phyloP scores from a whole-genome alignment of 2,113 vertebrate genomes.

The Gasterosteus nipponicus region DNA sequence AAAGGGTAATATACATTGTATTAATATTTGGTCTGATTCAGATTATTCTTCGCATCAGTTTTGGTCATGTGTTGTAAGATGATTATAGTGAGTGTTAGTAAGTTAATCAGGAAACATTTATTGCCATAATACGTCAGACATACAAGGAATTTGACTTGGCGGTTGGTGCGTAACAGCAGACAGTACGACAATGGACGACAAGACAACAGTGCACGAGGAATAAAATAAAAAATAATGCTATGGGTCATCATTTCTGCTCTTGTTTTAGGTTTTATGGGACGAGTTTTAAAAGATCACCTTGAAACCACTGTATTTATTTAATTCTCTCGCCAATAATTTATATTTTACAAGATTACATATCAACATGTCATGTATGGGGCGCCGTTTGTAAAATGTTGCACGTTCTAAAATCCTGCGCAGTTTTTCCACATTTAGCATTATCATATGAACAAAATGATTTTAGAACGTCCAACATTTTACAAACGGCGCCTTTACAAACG shows the following conservation, averaged over 20 bases:
- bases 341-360: not conserved
- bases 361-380: not conserved
- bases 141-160: no score
- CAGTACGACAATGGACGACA: no score
- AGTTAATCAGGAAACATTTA: not conserved
- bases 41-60: not conserved
- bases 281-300: not conserved
- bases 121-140: no score
- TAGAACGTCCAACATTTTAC: no score
- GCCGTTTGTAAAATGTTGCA: no score
- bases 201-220: no score
- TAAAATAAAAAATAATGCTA: no score
- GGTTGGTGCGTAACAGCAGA: no score
- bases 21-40: not conserved
- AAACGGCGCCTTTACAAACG: no score
- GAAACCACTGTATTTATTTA: not conserved
- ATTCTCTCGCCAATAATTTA: not conserved
- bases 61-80: not conserved
- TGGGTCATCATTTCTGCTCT: not conserved
- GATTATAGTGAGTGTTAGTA: fast-evolving
- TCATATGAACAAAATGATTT: no score
- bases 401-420: no score
- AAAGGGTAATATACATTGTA: not conserved
- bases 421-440: no score
- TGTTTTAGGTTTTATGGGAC: not conserved